A percentile compares a stretch with the other conserved stretches of the same genome.
phyloP scores from a whole-genome alignment of 2,888 invertebrate species.

The Pherbina coryleti region DNA sequence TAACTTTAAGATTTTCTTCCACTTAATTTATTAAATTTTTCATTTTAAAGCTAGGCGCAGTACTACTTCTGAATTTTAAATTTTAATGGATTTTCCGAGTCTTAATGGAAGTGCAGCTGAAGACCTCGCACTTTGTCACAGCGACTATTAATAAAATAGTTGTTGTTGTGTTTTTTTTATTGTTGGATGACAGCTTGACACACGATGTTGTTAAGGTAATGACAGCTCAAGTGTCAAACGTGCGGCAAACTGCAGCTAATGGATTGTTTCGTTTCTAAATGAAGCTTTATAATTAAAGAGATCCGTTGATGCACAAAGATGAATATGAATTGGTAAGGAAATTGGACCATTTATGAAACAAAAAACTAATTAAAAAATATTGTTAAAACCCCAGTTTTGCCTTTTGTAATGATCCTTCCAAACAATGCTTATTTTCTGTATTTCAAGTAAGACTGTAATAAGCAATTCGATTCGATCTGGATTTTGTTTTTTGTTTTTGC shows the following conservation, averaged over 20 bases:
- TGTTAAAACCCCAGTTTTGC: too few relatives aligned
- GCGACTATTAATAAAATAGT: background rate
- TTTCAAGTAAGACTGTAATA: too few relatives aligned
- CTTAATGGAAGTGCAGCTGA: constrained; percentile 12
- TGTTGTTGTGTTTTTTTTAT: background rate
- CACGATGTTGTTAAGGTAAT: constrained; percentile 9
- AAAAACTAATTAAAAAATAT: too few relatives aligned
- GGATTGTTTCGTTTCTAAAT: background rate
- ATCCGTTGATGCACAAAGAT: too few relatives aligned
- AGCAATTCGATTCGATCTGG: too few relatives aligned
- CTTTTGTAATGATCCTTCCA: too few relatives aligned
- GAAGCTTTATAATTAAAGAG: too few relatives aligned
- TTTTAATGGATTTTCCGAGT: constrained; percentile 24
- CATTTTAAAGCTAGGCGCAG: too few relatives aligned
- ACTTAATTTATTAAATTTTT: background rate
- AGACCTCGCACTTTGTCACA: constrained; percentile 20
- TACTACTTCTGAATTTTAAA: background rate
- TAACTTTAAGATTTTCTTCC: background rate
- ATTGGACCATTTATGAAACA: too few relatives aligned
- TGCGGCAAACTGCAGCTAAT: constrained; percentile 9
- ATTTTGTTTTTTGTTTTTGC: too few relatives aligned
- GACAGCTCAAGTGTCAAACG: constrained; percentile 16
- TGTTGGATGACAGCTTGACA: constrained; percentile 3
- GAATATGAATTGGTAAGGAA: too few relatives aligned
- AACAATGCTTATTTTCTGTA: too few relatives aligned